Evolutionary conservation across 2,113 vertebrate species (phyloP).

Genomic region (Chaetops frenatus): DNA sequence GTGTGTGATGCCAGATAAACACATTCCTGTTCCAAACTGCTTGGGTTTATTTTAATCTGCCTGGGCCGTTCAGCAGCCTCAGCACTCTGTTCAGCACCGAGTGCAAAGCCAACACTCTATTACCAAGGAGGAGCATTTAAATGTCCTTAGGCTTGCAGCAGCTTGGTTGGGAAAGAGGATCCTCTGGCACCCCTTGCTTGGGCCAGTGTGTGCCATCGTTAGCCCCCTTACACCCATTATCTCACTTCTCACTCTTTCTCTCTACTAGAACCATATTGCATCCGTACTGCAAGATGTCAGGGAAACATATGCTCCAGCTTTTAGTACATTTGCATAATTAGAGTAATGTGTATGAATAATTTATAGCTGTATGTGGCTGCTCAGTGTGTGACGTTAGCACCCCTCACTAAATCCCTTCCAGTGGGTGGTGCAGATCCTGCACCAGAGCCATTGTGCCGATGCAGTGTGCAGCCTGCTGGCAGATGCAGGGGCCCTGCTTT

Average conservation of each 20-base stretch:
- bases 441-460: background rate
- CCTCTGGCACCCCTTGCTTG: background rate
- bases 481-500: background rate
- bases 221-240: background rate
- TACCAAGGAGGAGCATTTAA: slow-evolving; percentile 2
- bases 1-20: slow-evolving; percentile 48
- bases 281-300: slow-evolving; percentile 61
- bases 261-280: slow-evolving; percentile 62
- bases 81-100: slow-evolving; percentile 37
- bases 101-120: background rate
- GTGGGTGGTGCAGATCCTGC: slow-evolving; percentile 35
- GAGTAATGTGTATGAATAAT: slow-evolving; percentile 84
- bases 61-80: slow-evolving; percentile 76
- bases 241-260: slow-evolving; percentile 3
- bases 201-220: background rate
- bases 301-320: slow-evolving; percentile 75
- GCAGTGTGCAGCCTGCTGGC: background rate
- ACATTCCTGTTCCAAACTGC: slow-evolving; percentile 70
- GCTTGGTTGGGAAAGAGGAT: background rate
- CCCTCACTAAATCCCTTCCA: slow-evolving; percentile 33
- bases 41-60: slow-evolving; percentile 73
- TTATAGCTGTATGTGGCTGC: slow-evolving; percentile 62
- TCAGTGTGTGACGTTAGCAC: slow-evolving; percentile 35
- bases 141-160: background rate
- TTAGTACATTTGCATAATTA: slow-evolving; percentile 78